phyloP scores from a whole-genome alignment of 2,888 invertebrate genomes.

The Protonemura montana region DNA sequence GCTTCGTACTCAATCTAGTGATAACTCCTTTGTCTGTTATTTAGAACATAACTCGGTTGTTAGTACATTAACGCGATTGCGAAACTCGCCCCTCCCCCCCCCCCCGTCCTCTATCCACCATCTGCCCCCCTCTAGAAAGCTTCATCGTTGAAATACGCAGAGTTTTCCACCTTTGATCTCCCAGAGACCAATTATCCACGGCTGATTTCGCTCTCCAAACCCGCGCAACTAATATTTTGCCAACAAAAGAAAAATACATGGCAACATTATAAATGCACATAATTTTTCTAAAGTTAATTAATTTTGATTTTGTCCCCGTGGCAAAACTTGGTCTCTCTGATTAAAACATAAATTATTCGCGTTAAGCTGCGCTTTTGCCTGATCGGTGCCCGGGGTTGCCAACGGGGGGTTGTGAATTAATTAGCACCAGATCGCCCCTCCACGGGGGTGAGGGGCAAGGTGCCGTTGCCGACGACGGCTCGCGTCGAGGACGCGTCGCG shows the following conservation, averaged over 20 bases:
- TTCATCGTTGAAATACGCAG: too few species aligned
- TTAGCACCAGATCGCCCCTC: neutral
- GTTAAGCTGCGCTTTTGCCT: neutral
- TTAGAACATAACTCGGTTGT: neutral
- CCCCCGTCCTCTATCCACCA: too few species aligned
- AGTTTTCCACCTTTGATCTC: neutral
- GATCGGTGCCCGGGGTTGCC: neutral
- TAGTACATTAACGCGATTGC: neutral
- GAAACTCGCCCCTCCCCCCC: neutral
- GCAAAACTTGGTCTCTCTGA: neutral
- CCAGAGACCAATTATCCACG: neutral
- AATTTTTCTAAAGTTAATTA: neutral
- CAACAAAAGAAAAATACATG: neutral
- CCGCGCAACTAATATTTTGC: neutral
- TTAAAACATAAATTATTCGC: conserved; percentile 7
- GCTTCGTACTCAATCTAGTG: neutral
- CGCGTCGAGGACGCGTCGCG: too few species aligned
- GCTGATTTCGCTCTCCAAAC: neutral
- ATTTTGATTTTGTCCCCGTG: neutral
- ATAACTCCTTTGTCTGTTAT: neutral
- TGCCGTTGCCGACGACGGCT: too few species aligned
- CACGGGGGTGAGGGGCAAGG: neutral
- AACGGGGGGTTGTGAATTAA: neutral
- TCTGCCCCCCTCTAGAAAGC: too few species aligned
- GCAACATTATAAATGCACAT: neutral